Conservation (phyloP, 2,888 invertebrate species). For the Caenorhabditis sp. region DNA sequence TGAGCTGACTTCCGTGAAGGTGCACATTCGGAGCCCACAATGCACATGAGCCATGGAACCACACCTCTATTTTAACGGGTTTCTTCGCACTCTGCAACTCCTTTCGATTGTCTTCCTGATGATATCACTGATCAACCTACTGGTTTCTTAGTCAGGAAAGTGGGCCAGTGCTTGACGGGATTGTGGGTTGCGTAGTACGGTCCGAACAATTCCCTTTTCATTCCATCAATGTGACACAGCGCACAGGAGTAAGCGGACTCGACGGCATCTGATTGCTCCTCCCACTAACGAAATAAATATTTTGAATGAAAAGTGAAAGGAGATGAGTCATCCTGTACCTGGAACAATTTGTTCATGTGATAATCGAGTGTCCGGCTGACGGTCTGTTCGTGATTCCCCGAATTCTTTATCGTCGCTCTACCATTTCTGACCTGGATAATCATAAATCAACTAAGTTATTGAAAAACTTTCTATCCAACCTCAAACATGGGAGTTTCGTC, state of each 20-base stretch:
- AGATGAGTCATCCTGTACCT: constrained; percentile 23
- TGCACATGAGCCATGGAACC: constrained; percentile 64
- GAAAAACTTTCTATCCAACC: background rate
- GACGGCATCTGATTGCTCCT: constrained; percentile 35
- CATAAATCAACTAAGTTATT: background rate
- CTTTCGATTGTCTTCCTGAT: background rate
- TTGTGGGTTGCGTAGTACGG: constrained; percentile 59
- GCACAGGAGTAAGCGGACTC: constrained; percentile 50
- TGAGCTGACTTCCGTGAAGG: constrained; percentile 54
- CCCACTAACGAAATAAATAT: constrained; percentile 39
- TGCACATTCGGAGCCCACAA: constrained; percentile 64
- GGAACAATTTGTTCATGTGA: constrained; percentile 59
- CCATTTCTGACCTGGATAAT: constrained; percentile 19
- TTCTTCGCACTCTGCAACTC: constrained; percentile 18
- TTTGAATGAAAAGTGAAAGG: background rate
- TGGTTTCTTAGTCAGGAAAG: constrained; percentile 59
- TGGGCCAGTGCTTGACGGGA: constrained; percentile 54
- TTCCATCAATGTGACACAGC: constrained; percentile 46
- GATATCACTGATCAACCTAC: background rate
- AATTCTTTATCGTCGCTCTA: constrained; percentile 50
- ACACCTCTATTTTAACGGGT: constrained; percentile 50
- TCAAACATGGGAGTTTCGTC: constrained; percentile 45
- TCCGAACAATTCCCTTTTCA: constrained; percentile 58
- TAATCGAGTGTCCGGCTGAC: constrained; percentile 55
- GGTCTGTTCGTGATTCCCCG: constrained; percentile 53